These are phyloP conservation scores for Microtus oregoni DNA, from an alignment of 2,113 vertebrate species.

Conservation along the genomic window DNA sequence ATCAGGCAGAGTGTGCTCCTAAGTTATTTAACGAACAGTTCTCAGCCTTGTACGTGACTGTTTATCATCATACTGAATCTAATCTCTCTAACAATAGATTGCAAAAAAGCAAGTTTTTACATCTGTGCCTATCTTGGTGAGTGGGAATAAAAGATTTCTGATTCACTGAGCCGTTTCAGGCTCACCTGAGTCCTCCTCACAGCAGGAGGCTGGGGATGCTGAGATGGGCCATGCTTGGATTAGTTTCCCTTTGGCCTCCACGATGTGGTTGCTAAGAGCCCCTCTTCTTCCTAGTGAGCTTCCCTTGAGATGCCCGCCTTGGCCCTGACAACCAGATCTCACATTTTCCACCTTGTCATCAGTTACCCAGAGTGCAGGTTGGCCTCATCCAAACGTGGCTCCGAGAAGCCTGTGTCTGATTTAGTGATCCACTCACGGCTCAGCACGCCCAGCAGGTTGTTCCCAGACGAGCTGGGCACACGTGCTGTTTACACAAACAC, in stretches of 20 bases:
- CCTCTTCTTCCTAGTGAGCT: background rate
- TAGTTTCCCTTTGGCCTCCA: background rate
- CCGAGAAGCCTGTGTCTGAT: background rate
- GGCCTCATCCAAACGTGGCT: background rate
- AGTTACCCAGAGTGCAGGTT: background rate
- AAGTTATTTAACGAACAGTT: background rate
- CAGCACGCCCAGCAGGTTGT: background rate
- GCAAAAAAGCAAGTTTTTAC: slow-evolving; percentile 19
- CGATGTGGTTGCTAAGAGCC: background rate
- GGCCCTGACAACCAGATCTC: background rate
- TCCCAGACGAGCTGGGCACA: background rate
- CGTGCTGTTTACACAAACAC: background rate
- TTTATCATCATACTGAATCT: background rate
- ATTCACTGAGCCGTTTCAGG: background rate
- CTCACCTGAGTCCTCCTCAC: background rate
- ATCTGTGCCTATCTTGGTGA: background rate
- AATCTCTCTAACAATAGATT: background rate
- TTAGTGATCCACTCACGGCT: background rate
- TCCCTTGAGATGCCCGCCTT: background rate
- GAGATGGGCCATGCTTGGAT: background rate
- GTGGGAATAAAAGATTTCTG: background rate
- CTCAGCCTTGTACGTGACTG: background rate
- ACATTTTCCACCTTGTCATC: background rate
- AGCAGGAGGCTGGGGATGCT: background rate
- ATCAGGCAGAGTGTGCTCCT: fast-evolving